Evolutionary conservation across 30 jellyfish, hydroid and myxozoan species (phyloP), one percentile per base, ranked within the genome.

Genomic region (Hydractinia echinata): DNA sequence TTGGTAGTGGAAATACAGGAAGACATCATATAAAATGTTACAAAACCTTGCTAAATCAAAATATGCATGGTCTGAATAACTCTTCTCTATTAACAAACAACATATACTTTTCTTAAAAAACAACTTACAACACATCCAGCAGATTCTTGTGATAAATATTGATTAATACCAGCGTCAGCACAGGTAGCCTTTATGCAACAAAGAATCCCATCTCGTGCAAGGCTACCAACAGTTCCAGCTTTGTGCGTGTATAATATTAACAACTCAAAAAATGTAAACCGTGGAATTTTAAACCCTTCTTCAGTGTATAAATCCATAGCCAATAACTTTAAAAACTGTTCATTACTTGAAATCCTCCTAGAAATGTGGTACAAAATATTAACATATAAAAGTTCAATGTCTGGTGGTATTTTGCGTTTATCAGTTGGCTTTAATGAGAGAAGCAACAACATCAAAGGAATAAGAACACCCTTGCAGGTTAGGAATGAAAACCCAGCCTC

Each of bases 371-470:
- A 86, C 49, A 91, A 56, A 55, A 91, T 73, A 19, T 71, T 83
- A 48, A 91, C 81, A 70, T 91, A 91, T 20, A 76, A 50, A 61
- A 54, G 19, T 69, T 91, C 97, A 81, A 91, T 67, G 21, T 86
- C 95, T 60, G 50, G 90, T 39, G 97, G 97, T 80, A 85, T 73
- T 67, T 84, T 77, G 16, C 93, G 95, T 78, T 83, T 85, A 19
- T 91, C 97, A 55, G 88, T 83, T 52, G 97, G 97, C 61, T 88
- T 69, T 16, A 91, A 79, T 6, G 97, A 93, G 8, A 91, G 73
- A 54, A 91, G 71, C 53, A 91, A 66, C 67, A 91, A 68, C 76
- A 85, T 51, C 13, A 91, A 79, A 1, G 97, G 97, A 54, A 83
- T 86, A 19, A 77, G 61, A 60, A 91, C 76, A 53, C 67, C 91